Percentiles rank a stretch among this genome's conserved stretches.
Evolutionary conservation across 2,888 invertebrate genomes (phyloP).

Genomic region (Mythimna vitellina): DNA sequence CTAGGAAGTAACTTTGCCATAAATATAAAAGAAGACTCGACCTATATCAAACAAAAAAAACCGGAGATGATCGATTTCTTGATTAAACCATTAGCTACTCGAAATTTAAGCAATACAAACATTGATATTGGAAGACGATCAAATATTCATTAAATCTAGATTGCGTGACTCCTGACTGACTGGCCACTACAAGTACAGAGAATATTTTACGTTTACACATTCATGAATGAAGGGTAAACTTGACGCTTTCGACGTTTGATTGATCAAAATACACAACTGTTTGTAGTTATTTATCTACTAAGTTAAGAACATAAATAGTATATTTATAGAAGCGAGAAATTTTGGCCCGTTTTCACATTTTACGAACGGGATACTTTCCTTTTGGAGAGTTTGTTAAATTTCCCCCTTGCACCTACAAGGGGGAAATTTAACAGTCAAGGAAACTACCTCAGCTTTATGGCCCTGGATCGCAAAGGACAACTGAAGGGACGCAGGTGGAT

Average conservation of each 20-base stretch:
- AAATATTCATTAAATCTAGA: slow-evolving; percentile 49
- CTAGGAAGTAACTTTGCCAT: not conserved
- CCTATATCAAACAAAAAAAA: slow-evolving; percentile 2
- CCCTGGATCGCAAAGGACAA: no score
- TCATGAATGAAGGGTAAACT: slow-evolving; percentile 49
- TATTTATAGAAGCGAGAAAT: slow-evolving; percentile 4
- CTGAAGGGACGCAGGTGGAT: no score
- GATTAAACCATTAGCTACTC: slow-evolving; percentile 45
- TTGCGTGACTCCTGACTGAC: slow-evolving; percentile 47
- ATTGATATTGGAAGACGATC: slow-evolving; percentile 41
- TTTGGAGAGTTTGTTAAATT: not conserved
- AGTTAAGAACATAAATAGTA: not conserved
- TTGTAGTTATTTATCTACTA: slow-evolving; percentile 18
- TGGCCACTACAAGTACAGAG: slow-evolving; percentile 29
- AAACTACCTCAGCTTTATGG: not conserved
- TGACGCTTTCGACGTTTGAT: slow-evolving; percentile 34
- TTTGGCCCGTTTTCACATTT: not conserved
- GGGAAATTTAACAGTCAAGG: not conserved
- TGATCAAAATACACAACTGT: slow-evolving; percentile 16
- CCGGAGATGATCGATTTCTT: slow-evolving; percentile 31
- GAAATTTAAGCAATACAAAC: slow-evolving; percentile 47
- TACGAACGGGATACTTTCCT: not conserved
- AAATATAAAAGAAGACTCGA: not conserved
- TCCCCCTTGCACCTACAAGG: no score
- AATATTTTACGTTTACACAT: slow-evolving; percentile 53